Evolutionary conservation across 2,797 vertebrate species (phyloP).

Genomic region (Peromyscus melanophrys): DNA sequence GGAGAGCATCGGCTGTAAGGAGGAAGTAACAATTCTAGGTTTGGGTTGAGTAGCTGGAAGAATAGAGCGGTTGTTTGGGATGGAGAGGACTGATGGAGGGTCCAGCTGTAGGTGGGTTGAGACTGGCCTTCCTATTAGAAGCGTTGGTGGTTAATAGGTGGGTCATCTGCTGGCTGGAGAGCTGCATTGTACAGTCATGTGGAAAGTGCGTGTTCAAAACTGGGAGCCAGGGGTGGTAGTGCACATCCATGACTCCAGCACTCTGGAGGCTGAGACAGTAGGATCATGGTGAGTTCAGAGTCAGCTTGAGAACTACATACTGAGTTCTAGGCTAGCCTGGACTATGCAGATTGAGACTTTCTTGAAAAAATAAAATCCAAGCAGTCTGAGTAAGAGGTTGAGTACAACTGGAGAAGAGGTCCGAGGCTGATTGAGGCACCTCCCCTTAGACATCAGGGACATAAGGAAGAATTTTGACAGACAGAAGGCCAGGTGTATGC

Average conservation of each 20-base stretch:
- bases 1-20: slow-evolving; percentile 19
- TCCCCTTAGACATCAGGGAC: neutral
- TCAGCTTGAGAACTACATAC: neutral
- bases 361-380: neutral
- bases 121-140: neutral
- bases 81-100: neutral
- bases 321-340: neutral
- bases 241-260: neutral
- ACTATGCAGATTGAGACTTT: neutral
- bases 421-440: neutral
- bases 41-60: slow-evolving; percentile 20
- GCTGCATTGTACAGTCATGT: neutral
- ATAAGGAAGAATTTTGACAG: neutral
- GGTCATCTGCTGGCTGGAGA: neutral
- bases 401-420: neutral
- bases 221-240: neutral
- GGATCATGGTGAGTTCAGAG: neutral
- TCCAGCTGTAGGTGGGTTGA: slow-evolving; percentile 12
- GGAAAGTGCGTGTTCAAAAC: neutral
- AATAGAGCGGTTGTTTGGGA: neutral
- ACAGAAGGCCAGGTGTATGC: neutral
- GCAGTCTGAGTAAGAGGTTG: neutral
- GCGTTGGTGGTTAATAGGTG: neutral
- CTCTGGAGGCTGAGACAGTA: neutral
- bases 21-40: neutral